Base-by-base conservation (phyloP, 2,888 invertebrate species). In the Diaphora mendica region DNA sequence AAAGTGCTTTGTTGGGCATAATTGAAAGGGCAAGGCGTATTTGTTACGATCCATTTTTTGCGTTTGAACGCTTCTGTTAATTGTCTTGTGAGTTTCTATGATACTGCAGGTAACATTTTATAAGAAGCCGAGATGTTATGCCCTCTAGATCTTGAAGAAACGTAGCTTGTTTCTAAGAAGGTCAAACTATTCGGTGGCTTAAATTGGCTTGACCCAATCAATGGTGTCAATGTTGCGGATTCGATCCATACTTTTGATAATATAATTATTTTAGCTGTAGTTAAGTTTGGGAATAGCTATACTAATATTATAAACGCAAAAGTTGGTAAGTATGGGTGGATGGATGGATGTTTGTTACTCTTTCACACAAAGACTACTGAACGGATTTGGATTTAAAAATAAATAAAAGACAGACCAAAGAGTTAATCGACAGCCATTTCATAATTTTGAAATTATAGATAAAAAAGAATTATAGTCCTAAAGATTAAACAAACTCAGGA, bases 401-500 rank as follows among this genome's bases (percentile, higher is more conserved):
- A 44, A 7, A 44, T 44, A 44, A 44, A 44, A 44, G 17, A 23
- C 23, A 51, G 51, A 8, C 23, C 23, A 20, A 7, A 8, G 51
- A 35, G 35, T 35, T 23, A 59, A 59, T 3, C 9, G 23, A 23
- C 9, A 23, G 2, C 23, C 26, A 59, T 15, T 26, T 13, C 13
- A 26, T 7, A 30, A 62, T 17, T 30, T 62, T 44, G 44, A 44
- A 44, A 44, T 42, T 11, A 42, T 42, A 48, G 17, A 48, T 48
- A 17, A 48, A 67, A 67, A 48, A 67, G 30, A 26, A 33, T 8
- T 39, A 71, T 26, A 11, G 64, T 70, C 59, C 62, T 51, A 48
- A 74, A 72, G 66, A 33, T 71, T 72, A 67, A 78, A 64, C 75
- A 77, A 59, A 75, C 66, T 77, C 72, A 70, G 70, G 77, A 77